Evolutionary conservation across 2,888 invertebrate genomes (phyloP).

Genomic region (Encarsia formosa): DNA sequence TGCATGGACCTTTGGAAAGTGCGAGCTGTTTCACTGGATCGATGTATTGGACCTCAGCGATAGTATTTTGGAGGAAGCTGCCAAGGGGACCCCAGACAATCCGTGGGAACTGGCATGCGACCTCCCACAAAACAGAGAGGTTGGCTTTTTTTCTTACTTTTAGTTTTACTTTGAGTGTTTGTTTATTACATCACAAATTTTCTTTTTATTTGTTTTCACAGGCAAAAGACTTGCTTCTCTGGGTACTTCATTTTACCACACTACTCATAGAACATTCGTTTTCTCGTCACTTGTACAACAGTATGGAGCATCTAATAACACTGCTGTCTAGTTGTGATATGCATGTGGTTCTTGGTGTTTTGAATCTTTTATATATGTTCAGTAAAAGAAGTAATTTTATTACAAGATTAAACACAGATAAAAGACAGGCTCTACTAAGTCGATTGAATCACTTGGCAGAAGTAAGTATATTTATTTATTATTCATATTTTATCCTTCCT

Average conservation of each 20-base stretch:
- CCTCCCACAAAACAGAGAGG: conserved; percentile 60
- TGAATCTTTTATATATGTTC: conserved; percentile 83
- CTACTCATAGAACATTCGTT: conserved; percentile 83
- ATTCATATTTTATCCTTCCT: not conserved
- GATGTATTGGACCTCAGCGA: conserved; percentile 75
- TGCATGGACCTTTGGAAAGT: conserved; percentile 82
- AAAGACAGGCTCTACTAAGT: conserved; percentile 66
- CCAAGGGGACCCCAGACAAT: conserved; percentile 58
- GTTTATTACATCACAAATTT: not conserved
- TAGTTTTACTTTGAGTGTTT: conserved; percentile 4
- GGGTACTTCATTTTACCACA: conserved; percentile 77
- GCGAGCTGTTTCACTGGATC: conserved; percentile 83
- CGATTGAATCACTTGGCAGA: conserved; percentile 75
- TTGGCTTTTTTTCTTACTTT: conserved; percentile 40
- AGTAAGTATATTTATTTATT: conserved; percentile 53
- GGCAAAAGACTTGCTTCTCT: conserved; percentile 69
- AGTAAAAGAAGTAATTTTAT: conserved; percentile 85
- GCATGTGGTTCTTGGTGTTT: conserved; percentile 76
- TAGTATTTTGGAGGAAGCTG: conserved; percentile 71
- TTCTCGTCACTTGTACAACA: conserved; percentile 80
- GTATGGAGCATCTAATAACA: conserved; percentile 77
- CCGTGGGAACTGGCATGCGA: conserved; percentile 74
- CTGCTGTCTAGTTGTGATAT: conserved; percentile 76
- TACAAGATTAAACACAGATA: conserved; percentile 68
- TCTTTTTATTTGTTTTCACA: conserved; percentile 43